These are phyloP conservation scores for Clusia tigrina DNA, from an alignment of 2,888 invertebrate genomes.

Conservation along the genomic window DNA sequence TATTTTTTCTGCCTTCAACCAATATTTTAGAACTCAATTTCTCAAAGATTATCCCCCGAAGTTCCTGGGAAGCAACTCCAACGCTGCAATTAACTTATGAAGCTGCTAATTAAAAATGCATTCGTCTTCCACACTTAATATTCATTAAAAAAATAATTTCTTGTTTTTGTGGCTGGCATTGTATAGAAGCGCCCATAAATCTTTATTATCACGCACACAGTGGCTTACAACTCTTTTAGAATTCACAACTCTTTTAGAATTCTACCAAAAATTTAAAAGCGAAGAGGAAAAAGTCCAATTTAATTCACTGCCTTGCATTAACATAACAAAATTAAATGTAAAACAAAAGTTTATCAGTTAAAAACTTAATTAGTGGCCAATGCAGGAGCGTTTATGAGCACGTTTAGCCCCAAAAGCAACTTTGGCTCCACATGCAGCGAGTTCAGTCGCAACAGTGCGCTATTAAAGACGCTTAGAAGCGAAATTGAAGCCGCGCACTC, in stretches of 20 bases:
- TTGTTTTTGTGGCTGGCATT: not conserved
- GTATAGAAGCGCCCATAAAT: constrained; percentile 38
- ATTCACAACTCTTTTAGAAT: not conserved
- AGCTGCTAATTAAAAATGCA: constrained; percentile 51
- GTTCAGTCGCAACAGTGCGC: too few relatives aligned
- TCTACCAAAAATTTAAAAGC: not conserved
- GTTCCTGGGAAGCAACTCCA: constrained; percentile 32
- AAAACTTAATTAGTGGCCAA: constrained; percentile 5
- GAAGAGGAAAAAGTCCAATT: constrained; percentile 4
- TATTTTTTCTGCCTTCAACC: too few relatives aligned
- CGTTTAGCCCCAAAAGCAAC: not conserved
- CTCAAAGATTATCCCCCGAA: too few relatives aligned
- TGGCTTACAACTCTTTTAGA: not conserved
- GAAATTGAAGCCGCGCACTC: not conserved
- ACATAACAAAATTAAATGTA: not conserved
- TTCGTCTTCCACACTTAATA: constrained; percentile 37
- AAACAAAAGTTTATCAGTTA: not conserved
- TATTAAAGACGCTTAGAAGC: not conserved
- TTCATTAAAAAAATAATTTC: not conserved
- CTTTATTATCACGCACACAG: constrained; percentile 43
- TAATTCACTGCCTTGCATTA: not conserved
- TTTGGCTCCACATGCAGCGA: too few relatives aligned
- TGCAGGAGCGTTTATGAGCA: too few relatives aligned
- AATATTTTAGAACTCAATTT: too few relatives aligned
- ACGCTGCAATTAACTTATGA: not conserved